Percentiles rank a stretch among this genome's conserved stretches.
Evolutionary conservation across 2,888 invertebrate species (phyloP).

Genomic region (Camptogramma bilineatum): DNA sequence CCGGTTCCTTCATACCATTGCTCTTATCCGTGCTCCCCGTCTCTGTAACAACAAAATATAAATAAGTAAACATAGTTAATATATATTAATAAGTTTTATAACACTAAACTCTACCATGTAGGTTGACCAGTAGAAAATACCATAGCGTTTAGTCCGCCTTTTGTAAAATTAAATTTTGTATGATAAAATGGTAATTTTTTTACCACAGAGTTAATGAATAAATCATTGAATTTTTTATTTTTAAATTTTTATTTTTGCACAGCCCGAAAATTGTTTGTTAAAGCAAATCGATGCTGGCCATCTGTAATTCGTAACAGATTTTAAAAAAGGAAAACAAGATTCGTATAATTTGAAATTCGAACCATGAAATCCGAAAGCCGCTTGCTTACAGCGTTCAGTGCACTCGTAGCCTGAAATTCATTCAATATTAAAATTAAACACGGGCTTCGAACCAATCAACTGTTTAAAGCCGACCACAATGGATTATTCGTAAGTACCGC

Average conservation of each 20-base stretch:
- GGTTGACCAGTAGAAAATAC: too few species aligned
- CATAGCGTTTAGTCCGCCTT: too few species aligned
- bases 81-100: too few species aligned
- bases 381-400: constrained; percentile 30
- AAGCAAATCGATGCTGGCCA: constrained; percentile 1
- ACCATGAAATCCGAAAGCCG: constrained; percentile 23
- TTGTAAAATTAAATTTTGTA: too few species aligned
- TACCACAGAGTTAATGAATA: too few species aligned
- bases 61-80: constrained; percentile 1
- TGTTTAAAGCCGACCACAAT: constrained; percentile 40
- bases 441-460: constrained; percentile 33
- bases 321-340: constrained; percentile 4
- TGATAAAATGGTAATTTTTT: too few species aligned
- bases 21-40: constrained; percentile 89
- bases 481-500: constrained; percentile 22
- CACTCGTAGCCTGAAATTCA: constrained; percentile 34
- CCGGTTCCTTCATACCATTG: constrained; percentile 95
- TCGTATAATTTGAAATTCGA: constrained; percentile 18
- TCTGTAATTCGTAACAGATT: not conserved
- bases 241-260: too few species aligned
- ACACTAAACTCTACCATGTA: not conserved
- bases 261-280: not conserved
- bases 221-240: too few species aligned
- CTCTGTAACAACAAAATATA: constrained; percentile 84
- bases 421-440: constrained; percentile 38